These are phyloP conservation scores for Pogonomyrmex barbatus DNA, from an alignment of 1,140 invertebrate species.

Conservation along the genomic window DNA sequence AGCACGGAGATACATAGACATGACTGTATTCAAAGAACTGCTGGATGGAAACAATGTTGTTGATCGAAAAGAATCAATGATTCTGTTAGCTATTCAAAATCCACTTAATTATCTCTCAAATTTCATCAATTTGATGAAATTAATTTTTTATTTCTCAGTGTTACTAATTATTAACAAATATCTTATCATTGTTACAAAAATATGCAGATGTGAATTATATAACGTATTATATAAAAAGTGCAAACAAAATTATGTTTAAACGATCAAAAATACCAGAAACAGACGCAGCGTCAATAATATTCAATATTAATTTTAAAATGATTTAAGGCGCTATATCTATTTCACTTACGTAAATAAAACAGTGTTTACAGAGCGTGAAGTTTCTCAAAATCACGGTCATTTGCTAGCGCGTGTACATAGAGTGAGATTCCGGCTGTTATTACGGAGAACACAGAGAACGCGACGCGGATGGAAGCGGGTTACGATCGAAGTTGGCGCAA, in stretches of 20 bases:
- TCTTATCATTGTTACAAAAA: not conserved
- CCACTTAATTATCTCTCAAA: not conserved
- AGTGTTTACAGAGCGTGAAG: slow-evolving; percentile 29
- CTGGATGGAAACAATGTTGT: not conserved
- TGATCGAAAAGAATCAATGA: slow-evolving; percentile 12
- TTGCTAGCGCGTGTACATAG: not conserved
- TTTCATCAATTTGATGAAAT: not conserved
- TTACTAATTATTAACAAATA: not conserved
- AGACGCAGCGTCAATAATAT: not conserved
- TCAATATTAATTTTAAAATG: not conserved
- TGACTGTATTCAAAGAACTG: not conserved
- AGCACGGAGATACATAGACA: not conserved
- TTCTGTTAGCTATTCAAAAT: slow-evolving; percentile 3
- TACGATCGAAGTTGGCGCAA: slow-evolving; percentile 59
- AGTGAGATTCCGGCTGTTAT: slow-evolving; percentile 6
- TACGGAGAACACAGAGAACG: slow-evolving; percentile 33
- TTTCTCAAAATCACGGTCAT: slow-evolving; percentile 15
- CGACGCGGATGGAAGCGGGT: slow-evolving; percentile 43
- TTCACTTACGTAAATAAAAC: not conserved
- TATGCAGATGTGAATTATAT: not conserved
- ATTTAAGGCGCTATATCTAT: not conserved
- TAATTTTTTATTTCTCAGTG: not conserved
- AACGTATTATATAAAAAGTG: not conserved
- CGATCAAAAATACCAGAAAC: not conserved
- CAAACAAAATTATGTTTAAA: slow-evolving; percentile 1